Conservation (phyloP, 2,888 invertebrate species). For the Epirrhoe alternata region DNA sequence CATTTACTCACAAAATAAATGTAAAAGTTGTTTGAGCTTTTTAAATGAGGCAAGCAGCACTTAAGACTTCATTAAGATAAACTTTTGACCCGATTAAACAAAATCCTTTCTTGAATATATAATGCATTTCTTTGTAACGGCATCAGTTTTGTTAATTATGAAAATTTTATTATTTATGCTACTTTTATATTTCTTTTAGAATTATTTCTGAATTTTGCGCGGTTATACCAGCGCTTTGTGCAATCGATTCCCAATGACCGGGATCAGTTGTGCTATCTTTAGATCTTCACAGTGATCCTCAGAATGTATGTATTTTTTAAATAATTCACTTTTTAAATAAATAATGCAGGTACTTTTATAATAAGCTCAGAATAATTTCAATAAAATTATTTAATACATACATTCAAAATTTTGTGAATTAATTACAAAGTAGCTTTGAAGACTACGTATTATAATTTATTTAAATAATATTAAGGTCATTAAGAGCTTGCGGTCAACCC, state of each 20-base stretch:
- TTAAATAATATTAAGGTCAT: neutral
- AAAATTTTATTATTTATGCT: neutral
- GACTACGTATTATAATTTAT: neutral
- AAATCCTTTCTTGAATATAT: slow-evolving; percentile 5
- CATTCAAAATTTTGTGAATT: neutral
- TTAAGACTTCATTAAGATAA: slow-evolving; percentile 20
- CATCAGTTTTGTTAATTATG: neutral
- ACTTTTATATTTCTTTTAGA: too few species aligned
- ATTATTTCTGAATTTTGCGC: too few species aligned
- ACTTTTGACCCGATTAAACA: slow-evolving; percentile 12
- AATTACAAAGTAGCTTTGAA: neutral
- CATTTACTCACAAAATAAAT: slow-evolving; percentile 16
- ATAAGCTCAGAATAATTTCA: too few species aligned
- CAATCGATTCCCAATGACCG: too few species aligned
- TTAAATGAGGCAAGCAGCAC: slow-evolving; percentile 6
- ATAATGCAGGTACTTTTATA: too few species aligned
- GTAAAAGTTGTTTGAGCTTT: slow-evolving; percentile 4
- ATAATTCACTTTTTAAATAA: too few species aligned
- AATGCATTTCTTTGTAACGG: neutral
- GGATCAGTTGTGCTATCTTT: too few species aligned
- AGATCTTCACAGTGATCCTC: too few species aligned
- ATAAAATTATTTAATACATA: neutral
- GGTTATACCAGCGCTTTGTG: too few species aligned
- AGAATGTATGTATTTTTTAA: too few species aligned
- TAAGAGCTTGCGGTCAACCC: neutral